These are phyloP conservation scores for Petrocephalus schoutedeni DNA, from an alignment of 2,797 vertebrate species.

Conservation along the genomic window DNA sequence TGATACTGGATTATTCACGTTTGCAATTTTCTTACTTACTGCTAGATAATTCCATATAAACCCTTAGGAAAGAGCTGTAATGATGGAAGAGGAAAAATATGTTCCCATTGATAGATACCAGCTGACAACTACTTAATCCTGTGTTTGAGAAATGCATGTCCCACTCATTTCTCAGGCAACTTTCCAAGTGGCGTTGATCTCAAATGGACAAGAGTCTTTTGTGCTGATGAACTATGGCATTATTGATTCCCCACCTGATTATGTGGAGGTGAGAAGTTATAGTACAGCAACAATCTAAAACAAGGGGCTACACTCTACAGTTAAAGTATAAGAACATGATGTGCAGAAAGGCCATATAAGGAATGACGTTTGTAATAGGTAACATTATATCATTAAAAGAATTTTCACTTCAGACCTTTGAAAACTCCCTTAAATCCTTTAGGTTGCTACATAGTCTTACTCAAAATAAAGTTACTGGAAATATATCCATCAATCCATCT, in stretches of 20 bases:
- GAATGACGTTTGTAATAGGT: not conserved
- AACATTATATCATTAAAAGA: not conserved
- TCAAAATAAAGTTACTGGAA: not conserved
- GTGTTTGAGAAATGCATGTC: conserved; percentile 28
- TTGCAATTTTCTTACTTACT: not conserved
- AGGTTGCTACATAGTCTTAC: not conserved
- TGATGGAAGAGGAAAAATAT: not conserved
- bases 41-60: not conserved
- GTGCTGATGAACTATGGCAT: conserved; percentile 54
- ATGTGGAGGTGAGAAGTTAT: conserved; percentile 42
- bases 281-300: not conserved
- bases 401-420: no score
- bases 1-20: not conserved
- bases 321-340: not conserved
- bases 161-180: conserved; percentile 32
- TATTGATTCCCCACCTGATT: fast-evolving
- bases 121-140: not conserved
- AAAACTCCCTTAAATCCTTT: not conserved
- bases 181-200: conserved; percentile 53
- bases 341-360: not conserved
- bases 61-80: not conserved
- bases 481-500: not conserved
- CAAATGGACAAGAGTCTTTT: conserved; percentile 44
- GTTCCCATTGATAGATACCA: not conserved
- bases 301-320: not conserved